These are phyloP conservation scores for Pholis gunnellus DNA, from an alignment of 2,113 vertebrate genomes.

Conservation along the genomic window DNA sequence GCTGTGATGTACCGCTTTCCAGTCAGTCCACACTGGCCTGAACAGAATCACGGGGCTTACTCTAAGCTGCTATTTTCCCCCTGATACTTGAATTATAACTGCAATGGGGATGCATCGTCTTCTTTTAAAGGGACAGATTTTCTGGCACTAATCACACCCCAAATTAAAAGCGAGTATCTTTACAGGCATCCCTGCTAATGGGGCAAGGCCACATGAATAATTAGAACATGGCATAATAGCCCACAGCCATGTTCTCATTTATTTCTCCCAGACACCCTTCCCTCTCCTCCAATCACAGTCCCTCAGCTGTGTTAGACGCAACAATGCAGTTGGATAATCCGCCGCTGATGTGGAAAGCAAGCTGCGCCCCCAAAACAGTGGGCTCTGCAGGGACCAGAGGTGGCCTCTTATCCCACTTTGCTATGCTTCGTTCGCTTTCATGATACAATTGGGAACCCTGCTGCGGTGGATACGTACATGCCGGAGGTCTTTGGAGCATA, in stretches of 20 bases:
- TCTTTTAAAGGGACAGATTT: slow-evolving; percentile 8
- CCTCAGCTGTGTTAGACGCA: slow-evolving; percentile 33
- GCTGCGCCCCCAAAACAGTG: slow-evolving; percentile 27
- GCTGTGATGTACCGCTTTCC: neutral
- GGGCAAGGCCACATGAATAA: slow-evolving; percentile 58
- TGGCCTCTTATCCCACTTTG: slow-evolving; percentile 43
- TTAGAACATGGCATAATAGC: slow-evolving; percentile 42
- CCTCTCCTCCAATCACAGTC: slow-evolving; percentile 6
- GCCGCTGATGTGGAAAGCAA: slow-evolving; percentile 51
- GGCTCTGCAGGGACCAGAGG: slow-evolving; percentile 17
- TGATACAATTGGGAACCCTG: slow-evolving; percentile 42
- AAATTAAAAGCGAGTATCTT: slow-evolving; percentile 29
- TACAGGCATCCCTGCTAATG: slow-evolving; percentile 29
- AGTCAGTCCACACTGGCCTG: neutral
- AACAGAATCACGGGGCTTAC: neutral
- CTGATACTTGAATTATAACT: neutral
- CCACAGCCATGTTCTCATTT: slow-evolving; percentile 63
- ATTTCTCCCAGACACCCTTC: slow-evolving; percentile 32
- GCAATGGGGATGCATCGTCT: neutral
- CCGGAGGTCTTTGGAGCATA: slow-evolving; percentile 17
- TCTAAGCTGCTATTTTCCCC: neutral
- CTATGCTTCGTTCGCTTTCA: slow-evolving; percentile 26
- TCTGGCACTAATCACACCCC: neutral
- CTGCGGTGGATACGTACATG: slow-evolving; percentile 2
- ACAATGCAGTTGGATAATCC: slow-evolving; percentile 41